phyloP scores from a whole-genome alignment of 2,888 invertebrate genomes.

The Drosophila macrospina region DNA sequence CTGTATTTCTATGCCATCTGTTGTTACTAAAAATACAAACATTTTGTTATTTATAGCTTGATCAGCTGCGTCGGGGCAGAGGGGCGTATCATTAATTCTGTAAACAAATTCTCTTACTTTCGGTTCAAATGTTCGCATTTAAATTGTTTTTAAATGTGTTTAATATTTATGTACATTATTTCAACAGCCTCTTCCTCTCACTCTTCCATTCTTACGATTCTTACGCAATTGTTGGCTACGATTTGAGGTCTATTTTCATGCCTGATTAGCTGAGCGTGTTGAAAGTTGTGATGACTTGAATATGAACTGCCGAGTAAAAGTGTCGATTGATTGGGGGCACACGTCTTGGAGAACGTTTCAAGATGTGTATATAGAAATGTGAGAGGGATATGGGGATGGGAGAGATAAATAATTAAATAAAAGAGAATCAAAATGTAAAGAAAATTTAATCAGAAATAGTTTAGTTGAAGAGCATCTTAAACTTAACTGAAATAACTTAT shows the following conservation, averaged over 20 bases:
- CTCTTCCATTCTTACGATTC: slow-evolving; percentile 10
- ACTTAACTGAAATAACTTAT: too few species aligned
- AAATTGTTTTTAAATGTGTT: slow-evolving; percentile 19
- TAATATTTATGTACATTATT: slow-evolving; percentile 53
- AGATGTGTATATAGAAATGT: background rate
- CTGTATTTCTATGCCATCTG: slow-evolving; percentile 46
- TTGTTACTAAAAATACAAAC: slow-evolving; percentile 48
- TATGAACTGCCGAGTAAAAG: slow-evolving; percentile 36
- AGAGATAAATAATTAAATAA: slow-evolving; percentile 15
- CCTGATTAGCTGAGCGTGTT: slow-evolving; percentile 73
- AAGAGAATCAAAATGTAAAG: background rate
- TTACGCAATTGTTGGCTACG: slow-evolving; percentile 51
- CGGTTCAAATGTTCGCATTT: slow-evolving; percentile 15
- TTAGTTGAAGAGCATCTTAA: too few species aligned
- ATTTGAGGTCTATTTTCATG: slow-evolving; percentile 59
- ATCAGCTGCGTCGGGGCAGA: background rate
- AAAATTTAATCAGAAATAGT: too few species aligned
- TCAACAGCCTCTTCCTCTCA: slow-evolving; percentile 46
- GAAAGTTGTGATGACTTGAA: slow-evolving; percentile 63
- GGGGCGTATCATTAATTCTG: background rate
- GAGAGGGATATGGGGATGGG: slow-evolving; percentile 1
- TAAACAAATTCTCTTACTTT: slow-evolving; percentile 5
- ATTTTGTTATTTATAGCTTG: slow-evolving; percentile 41
- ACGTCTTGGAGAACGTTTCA: slow-evolving; percentile 40
- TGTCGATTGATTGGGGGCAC: slow-evolving; percentile 70